Evolutionary conservation across 2,888 invertebrate species (phyloP).

Genomic region (Blastobasis adustella): DNA sequence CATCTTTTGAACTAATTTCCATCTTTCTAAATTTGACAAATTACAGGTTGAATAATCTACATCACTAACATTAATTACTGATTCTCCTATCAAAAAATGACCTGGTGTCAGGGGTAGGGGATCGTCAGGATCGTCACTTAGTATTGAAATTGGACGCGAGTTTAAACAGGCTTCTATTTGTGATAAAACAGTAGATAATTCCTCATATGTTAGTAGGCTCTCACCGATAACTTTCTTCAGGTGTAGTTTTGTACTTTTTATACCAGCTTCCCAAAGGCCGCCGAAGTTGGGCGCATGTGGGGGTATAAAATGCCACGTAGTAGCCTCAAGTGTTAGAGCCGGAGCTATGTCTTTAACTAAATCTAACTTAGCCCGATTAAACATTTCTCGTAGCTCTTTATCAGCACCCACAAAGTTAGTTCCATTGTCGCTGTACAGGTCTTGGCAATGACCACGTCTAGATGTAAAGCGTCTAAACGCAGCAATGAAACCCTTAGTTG

Average conservation of each 20-base stretch:
- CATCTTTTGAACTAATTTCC: too few species aligned
- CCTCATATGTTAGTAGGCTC: conserved; percentile 5
- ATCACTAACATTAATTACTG: neutral
- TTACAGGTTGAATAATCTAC: too few species aligned
- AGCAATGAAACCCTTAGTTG: neutral
- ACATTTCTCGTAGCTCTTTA: too few species aligned
- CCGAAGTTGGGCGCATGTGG: too few species aligned
- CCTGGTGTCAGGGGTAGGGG: neutral
- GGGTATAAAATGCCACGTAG: too few species aligned
- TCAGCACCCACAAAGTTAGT: neutral
- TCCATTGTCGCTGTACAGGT: neutral
- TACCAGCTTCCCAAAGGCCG: too few species aligned
- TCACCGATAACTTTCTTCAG: too few species aligned
- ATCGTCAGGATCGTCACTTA: neutral
- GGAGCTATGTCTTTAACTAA: too few species aligned
- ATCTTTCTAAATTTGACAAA: too few species aligned
- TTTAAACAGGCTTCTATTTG: conserved; percentile 7
- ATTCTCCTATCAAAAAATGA: neutral
- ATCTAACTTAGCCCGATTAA: too few species aligned
- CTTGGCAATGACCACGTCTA: neutral
- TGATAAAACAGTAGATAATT: conserved; percentile 4
- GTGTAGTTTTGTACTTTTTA: too few species aligned
- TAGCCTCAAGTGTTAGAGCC: too few species aligned
- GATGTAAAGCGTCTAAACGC: neutral
- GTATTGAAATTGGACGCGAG: conserved; percentile 2